Evolutionary conservation across 2,888 invertebrate genomes (phyloP).

Genomic region (Capitulum mitella): DNA sequence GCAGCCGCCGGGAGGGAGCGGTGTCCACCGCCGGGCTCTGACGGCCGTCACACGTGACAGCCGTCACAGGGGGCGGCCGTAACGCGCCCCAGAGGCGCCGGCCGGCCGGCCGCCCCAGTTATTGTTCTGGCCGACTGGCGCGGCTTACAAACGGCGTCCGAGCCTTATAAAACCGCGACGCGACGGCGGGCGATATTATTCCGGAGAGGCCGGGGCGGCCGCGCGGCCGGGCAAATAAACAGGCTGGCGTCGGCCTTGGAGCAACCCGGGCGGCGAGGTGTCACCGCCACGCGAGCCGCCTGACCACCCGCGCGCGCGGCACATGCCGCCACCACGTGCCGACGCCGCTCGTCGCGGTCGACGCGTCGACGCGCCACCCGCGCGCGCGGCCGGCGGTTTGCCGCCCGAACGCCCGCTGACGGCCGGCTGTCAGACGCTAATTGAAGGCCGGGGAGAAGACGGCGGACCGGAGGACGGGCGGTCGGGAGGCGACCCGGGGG

Average conservation of each 20-base stretch:
- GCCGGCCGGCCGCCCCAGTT: too few species aligned
- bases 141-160: too few species aligned
- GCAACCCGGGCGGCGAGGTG: neutral
- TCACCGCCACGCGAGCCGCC: neutral
- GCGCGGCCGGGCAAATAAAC: neutral
- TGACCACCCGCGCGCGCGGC: conserved; percentile 1
- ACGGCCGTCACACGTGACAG: too few species aligned
- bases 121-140: too few species aligned
- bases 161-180: too few species aligned
- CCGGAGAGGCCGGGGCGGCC: neutral
- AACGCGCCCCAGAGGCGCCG: too few species aligned
- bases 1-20: too few species aligned
- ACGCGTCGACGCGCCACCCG: neutral
- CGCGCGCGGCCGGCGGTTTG: neutral
- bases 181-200: conserved; percentile 13
- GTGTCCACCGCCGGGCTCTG: too few species aligned
- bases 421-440: neutral
- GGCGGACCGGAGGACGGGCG: too few species aligned
- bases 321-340: conserved; percentile 3
- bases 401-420: neutral
- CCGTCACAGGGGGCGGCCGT: too few species aligned
- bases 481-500: too few species aligned
- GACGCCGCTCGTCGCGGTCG: conserved; percentile 9
- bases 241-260: neutral
- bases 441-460: neutral